These are phyloP conservation scores for Hyperoplus lanceolatus DNA, from an alignment of 2,797 vertebrate genomes.

Conservation along the genomic window DNA sequence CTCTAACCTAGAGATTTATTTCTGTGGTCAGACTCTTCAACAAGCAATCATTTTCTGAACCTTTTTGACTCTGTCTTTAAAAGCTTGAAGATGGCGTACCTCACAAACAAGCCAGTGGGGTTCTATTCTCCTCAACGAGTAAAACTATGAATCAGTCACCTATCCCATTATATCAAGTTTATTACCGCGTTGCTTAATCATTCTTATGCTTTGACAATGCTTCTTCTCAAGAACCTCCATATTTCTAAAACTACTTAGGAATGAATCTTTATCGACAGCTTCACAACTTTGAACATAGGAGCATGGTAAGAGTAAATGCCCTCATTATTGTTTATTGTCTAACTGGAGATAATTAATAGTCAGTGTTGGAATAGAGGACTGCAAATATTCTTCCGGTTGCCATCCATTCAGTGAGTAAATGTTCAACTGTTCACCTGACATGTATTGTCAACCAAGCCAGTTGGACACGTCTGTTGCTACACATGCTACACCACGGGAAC, in stretches of 20 bases:
- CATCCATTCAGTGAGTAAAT: neutral
- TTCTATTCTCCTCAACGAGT: neutral
- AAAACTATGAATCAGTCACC: neutral
- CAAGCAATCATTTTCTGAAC: neutral
- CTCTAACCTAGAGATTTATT: neutral
- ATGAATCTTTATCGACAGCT: neutral
- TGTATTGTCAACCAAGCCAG: neutral
- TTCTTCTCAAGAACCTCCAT: neutral
- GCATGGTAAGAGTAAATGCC: neutral
- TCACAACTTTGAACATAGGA: neutral
- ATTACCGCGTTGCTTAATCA: neutral
- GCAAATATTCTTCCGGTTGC: neutral
- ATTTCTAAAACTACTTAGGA: neutral
- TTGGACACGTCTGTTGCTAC: neutral
- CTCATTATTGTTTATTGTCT: neutral
- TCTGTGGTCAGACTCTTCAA: neutral
- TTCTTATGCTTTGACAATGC: neutral
- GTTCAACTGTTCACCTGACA: neutral
- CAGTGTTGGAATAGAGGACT: neutral
- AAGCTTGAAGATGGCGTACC: neutral
- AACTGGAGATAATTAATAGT: neutral
- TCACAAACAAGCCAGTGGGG: neutral
- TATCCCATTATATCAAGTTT: too few species aligned
- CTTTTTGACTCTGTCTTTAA: neutral
- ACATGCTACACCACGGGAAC: slow-evolving; percentile 15